Evolutionary conservation across 2,113 vertebrate genomes (phyloP), one percentile per base, ranked within the genome.

Genomic region (Indicator indicator): DNA sequence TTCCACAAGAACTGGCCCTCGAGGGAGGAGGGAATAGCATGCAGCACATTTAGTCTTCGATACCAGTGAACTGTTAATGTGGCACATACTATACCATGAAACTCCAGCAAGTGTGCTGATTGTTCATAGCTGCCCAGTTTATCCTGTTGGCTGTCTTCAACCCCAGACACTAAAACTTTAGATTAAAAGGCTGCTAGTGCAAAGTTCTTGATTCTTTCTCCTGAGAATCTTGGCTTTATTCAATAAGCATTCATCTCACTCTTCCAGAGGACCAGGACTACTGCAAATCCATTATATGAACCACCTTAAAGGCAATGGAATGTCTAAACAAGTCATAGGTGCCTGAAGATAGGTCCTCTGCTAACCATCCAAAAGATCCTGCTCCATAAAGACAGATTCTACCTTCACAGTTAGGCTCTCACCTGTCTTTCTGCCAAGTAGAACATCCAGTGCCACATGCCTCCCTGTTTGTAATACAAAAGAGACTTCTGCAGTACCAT

Each of bases 141-240:
- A 72, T 62, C 42, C 86, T 75, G 28, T 16, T 71, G 70, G 21
- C 65, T 28, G 40, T 32, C 77, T 75, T 72, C 89, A 95, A 68
- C 59, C 67, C 58, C 48, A 75, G 8, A 86, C 1, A 0, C 69
- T 68, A 86, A 68, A 87, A 68, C 19, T 48, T 81, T 8, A 33
- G 42, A 55, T 56, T 44, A 84, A 56, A 62, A 36, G 56, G 48
- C 65, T 64, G 42, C 65, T 59, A 64, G 21, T 15, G 12, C n/a
- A 46, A n/a, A 83, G 9, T 26, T 65, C 68, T 82, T 2, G 0
- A 69, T 33, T 46, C 3, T 0, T 9, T 16, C 30, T 27, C 44
- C 58, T 54, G 18, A 42, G 30, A 69, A 50, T 54, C 50, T 32
- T 24, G 27, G 17, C 7, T 79, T 40, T 55, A 0, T 58, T 59